A percentile compares a stretch with the other conserved stretches of the same genome.
Conservation (phyloP, 2,797 vertebrate genomes). For the Carduelis carduelis region DNA sequence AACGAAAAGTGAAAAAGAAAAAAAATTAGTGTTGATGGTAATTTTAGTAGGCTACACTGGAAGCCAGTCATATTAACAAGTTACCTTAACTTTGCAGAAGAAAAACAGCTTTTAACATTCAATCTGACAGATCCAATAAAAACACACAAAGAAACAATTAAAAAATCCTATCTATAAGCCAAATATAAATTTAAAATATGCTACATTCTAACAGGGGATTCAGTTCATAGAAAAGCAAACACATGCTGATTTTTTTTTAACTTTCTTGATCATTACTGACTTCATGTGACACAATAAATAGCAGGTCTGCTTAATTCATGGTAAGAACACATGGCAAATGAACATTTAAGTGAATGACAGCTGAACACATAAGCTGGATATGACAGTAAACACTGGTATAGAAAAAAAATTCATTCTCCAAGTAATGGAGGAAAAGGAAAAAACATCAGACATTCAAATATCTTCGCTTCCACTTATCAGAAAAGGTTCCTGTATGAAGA, state of each 20-base stretch:
- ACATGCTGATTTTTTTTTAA: neutral
- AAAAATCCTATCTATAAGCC: neutral
- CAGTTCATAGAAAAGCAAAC: neutral
- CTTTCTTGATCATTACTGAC: neutral
- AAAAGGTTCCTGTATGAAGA: accelerated
- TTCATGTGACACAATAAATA: neutral
- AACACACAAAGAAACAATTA: neutral
- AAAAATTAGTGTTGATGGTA: neutral
- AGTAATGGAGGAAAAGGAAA: neutral
- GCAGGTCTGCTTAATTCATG: neutral
- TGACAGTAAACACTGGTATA: neutral
- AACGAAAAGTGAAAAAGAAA: neutral
- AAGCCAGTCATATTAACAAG: neutral
- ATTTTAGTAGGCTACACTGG: neutral
- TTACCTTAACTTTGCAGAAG: neutral
- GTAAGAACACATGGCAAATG: neutral
- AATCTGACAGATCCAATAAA: neutral
- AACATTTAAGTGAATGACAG: neutral
- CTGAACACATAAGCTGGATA: neutral
- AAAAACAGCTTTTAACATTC: neutral
- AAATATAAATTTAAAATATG: neutral
- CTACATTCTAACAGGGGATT: neutral
- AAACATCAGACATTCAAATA: neutral
- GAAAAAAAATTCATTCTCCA: neutral
- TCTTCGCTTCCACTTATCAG: neutral